Evolutionary conservation across 2,888 invertebrate genomes (phyloP), one percentile per base, ranked within the genome.

Genomic region (Palloptera scutellata): DNA sequence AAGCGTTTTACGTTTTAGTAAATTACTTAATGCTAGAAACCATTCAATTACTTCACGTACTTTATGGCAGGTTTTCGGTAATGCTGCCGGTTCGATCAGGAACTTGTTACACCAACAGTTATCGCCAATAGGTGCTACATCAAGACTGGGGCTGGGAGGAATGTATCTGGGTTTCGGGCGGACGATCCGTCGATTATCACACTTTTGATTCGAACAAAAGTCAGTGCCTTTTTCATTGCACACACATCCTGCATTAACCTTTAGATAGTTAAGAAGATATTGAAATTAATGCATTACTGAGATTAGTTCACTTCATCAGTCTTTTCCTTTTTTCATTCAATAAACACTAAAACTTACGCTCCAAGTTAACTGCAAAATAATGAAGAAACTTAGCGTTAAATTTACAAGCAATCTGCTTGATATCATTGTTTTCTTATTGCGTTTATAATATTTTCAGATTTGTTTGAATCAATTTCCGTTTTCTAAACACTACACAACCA

Each of bases 101-200:
- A 80, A 75, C 64, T 84, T 82, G 40, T 77, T 81, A 72, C 85
- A 85, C 76, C 78, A 82, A 67, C 85, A 85, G 5, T 75, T 81
- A 64, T 85, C 84, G 1, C 83, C 83, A 42, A 83, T 81, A 4
- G 84, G 81, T 59, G 78, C 66, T 9, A 83, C 71, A 40, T 72
- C 74, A 19, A 80, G 65, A 0, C 76, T 73, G 6, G 66, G 53
- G 40, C 70, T 72, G n/a, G 15, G n/a, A 19, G 53, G 20, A 4
- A 10, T 8, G 6, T 63, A 45, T 10, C 78, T 75, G 4, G 74
- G 77, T 64, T 77, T 77, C 0, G 81, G 81, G 0, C 75, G 77
- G 53, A 78, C 69, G 45, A 74, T 72, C 3, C 60, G 67, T 2
- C 76, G 43, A 45, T 73, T 76, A 55, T 75, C 75, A 57, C 80